Evolutionary conservation across 2,113 vertebrate species (phyloP), one percentile per base, ranked within the genome.

Genomic region (Lampris incognitus): DNA sequence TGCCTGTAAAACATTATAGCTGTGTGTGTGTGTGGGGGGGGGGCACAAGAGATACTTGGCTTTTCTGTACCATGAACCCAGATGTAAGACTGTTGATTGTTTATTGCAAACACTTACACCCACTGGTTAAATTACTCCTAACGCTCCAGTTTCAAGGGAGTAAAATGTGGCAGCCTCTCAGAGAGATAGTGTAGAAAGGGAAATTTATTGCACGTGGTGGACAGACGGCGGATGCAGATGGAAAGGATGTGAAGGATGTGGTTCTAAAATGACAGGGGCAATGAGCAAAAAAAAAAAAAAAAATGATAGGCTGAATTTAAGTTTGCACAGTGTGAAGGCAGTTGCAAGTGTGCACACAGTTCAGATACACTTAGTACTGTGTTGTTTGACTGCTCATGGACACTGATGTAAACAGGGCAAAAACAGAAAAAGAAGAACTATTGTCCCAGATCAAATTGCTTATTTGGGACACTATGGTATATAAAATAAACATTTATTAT

Each of bases 171-270:
- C 44, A 46, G 66, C 51, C 13, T 51, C 1, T 36, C 58, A 37
- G 3, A 68, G 6, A 38, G 37, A 9, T 6, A 58, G 60, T 58
- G n/a, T 13, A 80, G 54, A 69, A 41, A 82, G 76, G 80, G 74
- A 52, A 62, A 85, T 78, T 72, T 54, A 82, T 76, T 79, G 82
- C 82, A 80, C 87, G 55, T 68, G 71, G 71, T 49, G 79, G 68
- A 86, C 81, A 85, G 76, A 61, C 60, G 48, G 62, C 4, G 48
- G 82, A 72, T 11, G n/a, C 37, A 4, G 41, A 52, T 57, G 36
- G 78, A 65, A 57, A 65, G 56, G 78, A 76, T 71, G 69, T 37
- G 62, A 74, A 36, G 40, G 3, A 10, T 56, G 81, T 24, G 81
- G 77, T 57, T 80, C 58, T 67, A 2, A 85, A 83, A 90, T 80